Evolutionary conservation across 1,140 invertebrate genomes (phyloP).

Genomic region (Atopsyche davidsoni): DNA sequence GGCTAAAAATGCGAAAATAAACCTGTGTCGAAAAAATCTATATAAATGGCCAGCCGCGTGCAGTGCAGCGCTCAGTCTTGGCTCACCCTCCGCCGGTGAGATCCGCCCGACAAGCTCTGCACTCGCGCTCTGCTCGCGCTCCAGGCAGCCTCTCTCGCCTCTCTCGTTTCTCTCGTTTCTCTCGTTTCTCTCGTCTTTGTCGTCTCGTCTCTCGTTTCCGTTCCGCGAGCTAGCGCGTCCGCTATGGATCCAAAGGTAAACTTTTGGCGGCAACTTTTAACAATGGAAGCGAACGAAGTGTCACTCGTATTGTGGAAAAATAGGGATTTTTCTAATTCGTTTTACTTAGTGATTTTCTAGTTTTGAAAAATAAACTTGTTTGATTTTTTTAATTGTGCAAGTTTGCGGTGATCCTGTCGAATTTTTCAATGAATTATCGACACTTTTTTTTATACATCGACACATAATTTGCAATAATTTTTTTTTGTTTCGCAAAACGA

Average conservation of each 20-base stretch:
- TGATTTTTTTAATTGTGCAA: background rate
- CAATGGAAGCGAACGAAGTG: too few species aligned
- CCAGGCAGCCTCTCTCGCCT: constrained; percentile 7
- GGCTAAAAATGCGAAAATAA: constrained; percentile 30
- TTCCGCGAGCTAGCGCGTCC: too few species aligned
- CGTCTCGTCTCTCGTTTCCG: background rate
- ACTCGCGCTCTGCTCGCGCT: constrained; percentile 28
- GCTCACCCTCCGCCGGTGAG: constrained; percentile 2
- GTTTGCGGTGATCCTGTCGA: background rate
- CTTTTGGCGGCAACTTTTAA: too few species aligned
- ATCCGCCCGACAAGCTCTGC: background rate
- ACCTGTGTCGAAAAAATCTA: constrained; percentile 26
- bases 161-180: constrained; percentile 2
- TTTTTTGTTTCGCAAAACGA: too few species aligned
- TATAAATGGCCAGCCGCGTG: constrained; percentile 27
- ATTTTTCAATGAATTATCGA: background rate
- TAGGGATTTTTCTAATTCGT: too few species aligned
- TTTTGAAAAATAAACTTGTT: too few species aligned
- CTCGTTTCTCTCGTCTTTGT: background rate
- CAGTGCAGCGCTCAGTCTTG: constrained; percentile 29
- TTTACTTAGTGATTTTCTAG: too few species aligned
- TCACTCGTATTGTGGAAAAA: too few species aligned
- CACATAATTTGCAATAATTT: too few species aligned
- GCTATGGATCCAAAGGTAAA: too few species aligned
- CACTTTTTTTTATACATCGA: background rate